phyloP scores from a whole-genome alignment of 1,140 invertebrate species.

The Drosophila kikkawai region DNA sequence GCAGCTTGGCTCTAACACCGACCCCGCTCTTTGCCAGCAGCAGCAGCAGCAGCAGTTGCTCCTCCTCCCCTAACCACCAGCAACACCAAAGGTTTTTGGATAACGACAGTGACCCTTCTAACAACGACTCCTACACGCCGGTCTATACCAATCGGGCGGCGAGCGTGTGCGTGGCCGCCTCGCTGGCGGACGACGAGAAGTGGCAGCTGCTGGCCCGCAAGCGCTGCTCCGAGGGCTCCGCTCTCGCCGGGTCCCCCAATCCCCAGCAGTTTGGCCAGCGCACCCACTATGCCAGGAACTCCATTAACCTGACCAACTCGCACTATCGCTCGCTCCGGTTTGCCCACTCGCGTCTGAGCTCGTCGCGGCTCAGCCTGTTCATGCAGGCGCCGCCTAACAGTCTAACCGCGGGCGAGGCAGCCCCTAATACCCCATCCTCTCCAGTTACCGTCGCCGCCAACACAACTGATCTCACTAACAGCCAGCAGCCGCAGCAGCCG shows the following conservation, averaged over 20 bases:
- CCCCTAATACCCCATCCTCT: slow-evolving; percentile 30
- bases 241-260: slow-evolving; percentile 14
- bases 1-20: slow-evolving; percentile 79
- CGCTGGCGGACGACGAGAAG: slow-evolving; percentile 83
- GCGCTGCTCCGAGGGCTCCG: slow-evolving; percentile 74
- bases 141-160: slow-evolving; percentile 80
- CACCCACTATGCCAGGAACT: slow-evolving; percentile 80
- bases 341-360: slow-evolving; percentile 78
- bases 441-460: slow-evolving; percentile 21
- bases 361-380: slow-evolving; percentile 77
- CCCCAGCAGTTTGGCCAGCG: slow-evolving; percentile 69
- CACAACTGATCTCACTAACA: slow-evolving; percentile 77
- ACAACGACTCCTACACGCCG: slow-evolving; percentile 75
- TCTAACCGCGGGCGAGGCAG: slow-evolving; percentile 32
- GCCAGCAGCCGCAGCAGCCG: slow-evolving; percentile 27
- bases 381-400: slow-evolving; percentile 69
- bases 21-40: slow-evolving; percentile 71
- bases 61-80: slow-evolving; percentile 54
- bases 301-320: slow-evolving; percentile 80
- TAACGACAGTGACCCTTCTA: slow-evolving; percentile 40
- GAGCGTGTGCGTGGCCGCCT: slow-evolving; percentile 70
- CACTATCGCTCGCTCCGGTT: slow-evolving; percentile 82
- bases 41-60: slow-evolving; percentile 47
- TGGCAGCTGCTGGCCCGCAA: slow-evolving; percentile 80
- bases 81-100: slow-evolving; percentile 45